Conservation (phyloP, 1,140 invertebrate species). For the Mya arenaria region DNA sequence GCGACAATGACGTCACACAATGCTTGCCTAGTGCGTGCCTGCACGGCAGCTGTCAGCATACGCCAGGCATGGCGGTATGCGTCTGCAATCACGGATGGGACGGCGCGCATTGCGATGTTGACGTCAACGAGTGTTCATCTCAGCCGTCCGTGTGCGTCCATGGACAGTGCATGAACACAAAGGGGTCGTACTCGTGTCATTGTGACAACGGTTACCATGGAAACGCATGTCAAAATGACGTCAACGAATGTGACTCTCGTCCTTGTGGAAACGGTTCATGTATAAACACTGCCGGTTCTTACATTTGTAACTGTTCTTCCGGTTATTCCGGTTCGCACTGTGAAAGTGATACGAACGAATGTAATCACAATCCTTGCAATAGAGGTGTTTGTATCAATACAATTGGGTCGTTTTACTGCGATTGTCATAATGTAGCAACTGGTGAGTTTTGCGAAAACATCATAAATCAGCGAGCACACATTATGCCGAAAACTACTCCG, state of each 20-base stretch:
- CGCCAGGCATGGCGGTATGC: constrained; percentile 81
- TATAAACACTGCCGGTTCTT: constrained; percentile 53
- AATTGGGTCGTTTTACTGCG: no score
- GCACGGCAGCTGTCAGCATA: constrained; percentile 59
- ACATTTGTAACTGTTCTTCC: constrained; percentile 57
- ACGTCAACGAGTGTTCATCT: constrained; percentile 84
- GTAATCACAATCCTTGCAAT: constrained; percentile 60
- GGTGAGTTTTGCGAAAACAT: no score
- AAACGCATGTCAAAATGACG: constrained; percentile 79
- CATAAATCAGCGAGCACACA: no score
- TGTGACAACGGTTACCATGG: constrained; percentile 85
- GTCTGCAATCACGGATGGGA: constrained; percentile 83
- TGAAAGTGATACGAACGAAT: constrained; percentile 64
- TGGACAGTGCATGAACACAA: constrained; percentile 37
- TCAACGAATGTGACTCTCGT: constrained; percentile 35
- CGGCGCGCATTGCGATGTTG: constrained; percentile 94
- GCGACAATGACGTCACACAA: constrained; percentile 53
- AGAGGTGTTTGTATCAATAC: no score
- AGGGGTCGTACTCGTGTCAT: constrained; percentile 81
- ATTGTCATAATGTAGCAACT: no score
- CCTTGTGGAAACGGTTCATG: constrained; percentile 68
- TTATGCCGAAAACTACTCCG: no score
- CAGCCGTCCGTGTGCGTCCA: constrained; percentile 58
- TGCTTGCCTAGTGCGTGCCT: constrained; percentile 63
- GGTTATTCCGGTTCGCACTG: constrained; percentile 61